Conservation (phyloP, 2,888 invertebrate species). For the Apamea anceps region DNA sequence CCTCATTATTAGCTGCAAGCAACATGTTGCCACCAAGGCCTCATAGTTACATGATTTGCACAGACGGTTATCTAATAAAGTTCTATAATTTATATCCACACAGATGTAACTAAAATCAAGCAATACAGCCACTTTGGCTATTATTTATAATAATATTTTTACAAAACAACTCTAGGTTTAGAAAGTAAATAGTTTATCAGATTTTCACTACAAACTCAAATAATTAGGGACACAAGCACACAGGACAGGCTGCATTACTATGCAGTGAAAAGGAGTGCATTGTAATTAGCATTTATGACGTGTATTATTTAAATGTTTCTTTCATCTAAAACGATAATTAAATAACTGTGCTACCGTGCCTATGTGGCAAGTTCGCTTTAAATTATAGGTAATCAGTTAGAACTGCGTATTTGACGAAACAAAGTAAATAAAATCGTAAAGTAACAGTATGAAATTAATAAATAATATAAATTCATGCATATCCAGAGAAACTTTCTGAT, state of each 20-base stretch:
- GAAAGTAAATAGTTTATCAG: background rate
- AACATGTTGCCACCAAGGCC: background rate
- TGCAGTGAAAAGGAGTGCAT: background rate
- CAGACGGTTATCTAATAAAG: background rate
- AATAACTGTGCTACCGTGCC: background rate
- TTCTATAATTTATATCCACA: background rate
- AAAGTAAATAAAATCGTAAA: background rate
- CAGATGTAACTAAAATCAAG: background rate
- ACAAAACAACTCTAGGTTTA: background rate
- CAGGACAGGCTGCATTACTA: background rate
- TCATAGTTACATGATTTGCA: background rate
- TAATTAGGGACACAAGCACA: background rate
- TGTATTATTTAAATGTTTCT: background rate
- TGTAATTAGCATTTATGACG: background rate
- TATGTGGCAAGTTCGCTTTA: background rate
- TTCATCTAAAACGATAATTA: background rate
- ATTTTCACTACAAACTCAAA: background rate
- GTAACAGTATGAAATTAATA: background rate
- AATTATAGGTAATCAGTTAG: background rate
- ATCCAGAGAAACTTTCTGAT: conserved; percentile 20
- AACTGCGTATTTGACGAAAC: background rate
- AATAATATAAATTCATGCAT: conserved; percentile 11
- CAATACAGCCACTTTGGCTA: background rate
- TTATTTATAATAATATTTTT: background rate
- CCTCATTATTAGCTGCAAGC: background rate